A percentile compares a stretch with the other conserved stretches of the same genome.
phyloP scores from a whole-genome alignment of 2,797 vertebrate genomes.

The Amblyraja radiata region DNA sequence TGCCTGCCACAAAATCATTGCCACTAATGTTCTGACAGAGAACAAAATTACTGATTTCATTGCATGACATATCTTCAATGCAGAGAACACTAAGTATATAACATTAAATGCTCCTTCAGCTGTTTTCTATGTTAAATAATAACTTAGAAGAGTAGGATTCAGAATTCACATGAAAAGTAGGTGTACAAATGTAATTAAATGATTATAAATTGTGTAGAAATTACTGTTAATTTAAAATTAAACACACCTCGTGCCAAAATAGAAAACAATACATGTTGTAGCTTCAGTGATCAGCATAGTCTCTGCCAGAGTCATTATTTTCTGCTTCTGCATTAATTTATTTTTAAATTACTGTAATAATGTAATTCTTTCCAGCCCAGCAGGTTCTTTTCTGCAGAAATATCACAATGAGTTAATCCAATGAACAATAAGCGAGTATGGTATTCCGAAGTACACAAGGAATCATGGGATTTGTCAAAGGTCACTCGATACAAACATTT shows the following conservation, averaged over 20 bases:
- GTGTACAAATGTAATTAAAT: not conserved
- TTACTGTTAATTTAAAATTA: conserved; percentile 23
- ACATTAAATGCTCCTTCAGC: not conserved
- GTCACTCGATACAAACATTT: no score
- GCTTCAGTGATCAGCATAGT: not conserved
- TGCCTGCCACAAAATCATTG: not conserved
- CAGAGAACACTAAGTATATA: not conserved
- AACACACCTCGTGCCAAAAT: not conserved
- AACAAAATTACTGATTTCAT: not conserved
- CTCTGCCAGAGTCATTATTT: not conserved
- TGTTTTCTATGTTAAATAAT: not conserved
- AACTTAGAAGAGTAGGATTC: not conserved
- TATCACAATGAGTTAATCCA: not conserved
- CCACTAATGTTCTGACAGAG: not conserved
- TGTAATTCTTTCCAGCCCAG: not conserved
- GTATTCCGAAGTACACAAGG: no score
- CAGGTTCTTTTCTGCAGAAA: not conserved
- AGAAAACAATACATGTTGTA: not conserved
- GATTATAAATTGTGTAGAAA: not conserved
- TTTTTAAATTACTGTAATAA: conserved; percentile 9
- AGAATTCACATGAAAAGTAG: not conserved
- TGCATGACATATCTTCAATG: not conserved
- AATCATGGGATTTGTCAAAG: no score
- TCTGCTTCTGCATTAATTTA: not conserved
- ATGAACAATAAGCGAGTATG: not conserved